A percentile compares a stretch with the other conserved stretches of the same genome.
These are phyloP conservation scores for Silurus meridionalis DNA, from an alignment of 2,113 vertebrate species.

Conservation along the genomic window DNA sequence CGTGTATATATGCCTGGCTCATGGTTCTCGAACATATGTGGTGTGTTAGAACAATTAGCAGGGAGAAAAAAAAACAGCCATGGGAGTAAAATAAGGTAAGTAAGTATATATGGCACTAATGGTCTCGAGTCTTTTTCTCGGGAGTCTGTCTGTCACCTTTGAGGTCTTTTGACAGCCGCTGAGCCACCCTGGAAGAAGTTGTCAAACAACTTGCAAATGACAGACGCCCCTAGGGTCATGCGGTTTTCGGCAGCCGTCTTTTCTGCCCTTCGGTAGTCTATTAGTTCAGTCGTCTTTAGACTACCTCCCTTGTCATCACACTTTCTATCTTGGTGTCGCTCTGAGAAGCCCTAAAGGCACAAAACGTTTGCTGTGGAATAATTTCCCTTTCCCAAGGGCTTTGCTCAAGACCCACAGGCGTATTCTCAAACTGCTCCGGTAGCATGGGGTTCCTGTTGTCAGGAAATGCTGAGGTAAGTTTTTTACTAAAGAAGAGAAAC, in stretches of 20 bases:
- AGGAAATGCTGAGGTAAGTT: constrained; percentile 63
- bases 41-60: constrained; percentile 7
- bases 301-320: background rate
- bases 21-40: background rate
- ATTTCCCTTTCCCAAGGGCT: constrained; percentile 55
- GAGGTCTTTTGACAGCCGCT: background rate
- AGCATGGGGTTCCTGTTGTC: constrained; percentile 55
- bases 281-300: constrained; percentile 34
- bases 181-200: background rate
- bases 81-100: background rate
- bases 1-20: background rate
- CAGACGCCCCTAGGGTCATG: constrained; percentile 56
- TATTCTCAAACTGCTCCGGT: constrained; percentile 16
- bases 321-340: constrained; percentile 19
- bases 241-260: constrained; percentile 56
- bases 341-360: constrained; percentile 21
- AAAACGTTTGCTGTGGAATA: constrained; percentile 59
- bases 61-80: background rate
- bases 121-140: background rate
- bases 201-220: constrained; percentile 50
- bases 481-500: constrained; percentile 57
- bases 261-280: constrained; percentile 48
- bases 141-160: background rate
- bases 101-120: background rate
- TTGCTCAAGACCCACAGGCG: constrained; percentile 38